A percentile compares a stretch with the other conserved stretches of the same genome.
Evolutionary conservation across 2,113 vertebrate genomes (phyloP).

Genomic region (Laticauda colubrina): DNA sequence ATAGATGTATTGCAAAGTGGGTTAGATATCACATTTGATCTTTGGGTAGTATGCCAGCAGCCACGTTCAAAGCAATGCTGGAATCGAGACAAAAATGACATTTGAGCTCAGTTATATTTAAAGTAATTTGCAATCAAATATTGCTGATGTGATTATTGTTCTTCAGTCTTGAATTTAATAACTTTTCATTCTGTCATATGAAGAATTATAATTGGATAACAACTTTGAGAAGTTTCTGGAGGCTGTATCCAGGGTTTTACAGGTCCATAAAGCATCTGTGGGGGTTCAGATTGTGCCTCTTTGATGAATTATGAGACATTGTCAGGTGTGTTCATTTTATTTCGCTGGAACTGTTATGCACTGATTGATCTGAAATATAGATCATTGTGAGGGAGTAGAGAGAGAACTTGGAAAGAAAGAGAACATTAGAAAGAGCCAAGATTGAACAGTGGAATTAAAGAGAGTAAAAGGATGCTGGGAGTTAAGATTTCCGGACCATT

Average conservation of each 20-base stretch:
- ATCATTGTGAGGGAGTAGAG: background rate
- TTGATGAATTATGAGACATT: background rate
- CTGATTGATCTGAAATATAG: slow-evolving; percentile 28
- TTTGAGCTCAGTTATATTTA: background rate
- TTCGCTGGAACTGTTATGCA: slow-evolving; percentile 27
- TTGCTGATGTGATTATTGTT: background rate
- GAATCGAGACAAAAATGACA: background rate
- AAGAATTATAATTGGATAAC: background rate
- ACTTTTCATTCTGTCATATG: background rate
- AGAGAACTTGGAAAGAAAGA: background rate
- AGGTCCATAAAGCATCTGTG: background rate
- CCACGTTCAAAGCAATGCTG: background rate
- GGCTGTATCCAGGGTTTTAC: background rate
- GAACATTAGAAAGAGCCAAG: background rate
- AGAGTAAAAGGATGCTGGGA: background rate
- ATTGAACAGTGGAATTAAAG: slow-evolving; percentile 38
- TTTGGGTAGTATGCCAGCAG: background rate
- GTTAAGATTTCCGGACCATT: slow-evolving; percentile 32
- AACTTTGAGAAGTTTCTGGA: background rate
- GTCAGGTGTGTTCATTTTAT: background rate
- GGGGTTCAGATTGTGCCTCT: background rate
- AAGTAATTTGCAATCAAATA: background rate
- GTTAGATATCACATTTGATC: background rate
- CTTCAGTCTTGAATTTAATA: background rate
- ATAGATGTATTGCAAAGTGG: background rate